Evolutionary conservation across 2,888 invertebrate species (phyloP).

Genomic region (Pyralis farinalis): DNA sequence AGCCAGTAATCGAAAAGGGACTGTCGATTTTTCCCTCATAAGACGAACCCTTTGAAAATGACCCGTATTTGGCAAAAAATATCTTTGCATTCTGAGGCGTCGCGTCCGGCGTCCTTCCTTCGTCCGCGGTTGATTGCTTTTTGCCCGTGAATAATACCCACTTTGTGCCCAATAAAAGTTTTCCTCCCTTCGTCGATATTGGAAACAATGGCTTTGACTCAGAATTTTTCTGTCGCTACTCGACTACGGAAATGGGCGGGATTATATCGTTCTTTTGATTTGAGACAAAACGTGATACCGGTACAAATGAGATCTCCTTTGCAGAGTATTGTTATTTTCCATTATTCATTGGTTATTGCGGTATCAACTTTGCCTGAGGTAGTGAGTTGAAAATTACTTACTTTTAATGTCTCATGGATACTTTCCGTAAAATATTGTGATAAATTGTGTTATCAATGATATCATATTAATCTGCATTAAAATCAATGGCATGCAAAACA

Average conservation of each 20-base stretch:
- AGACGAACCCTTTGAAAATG: slow-evolving; percentile 72
- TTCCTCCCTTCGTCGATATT: slow-evolving; percentile 64
- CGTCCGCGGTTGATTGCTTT: slow-evolving; percentile 63
- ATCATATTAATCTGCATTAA: too few relatives aligned
- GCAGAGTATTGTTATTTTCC: slow-evolving; percentile 27
- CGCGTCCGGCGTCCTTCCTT: slow-evolving; percentile 59
- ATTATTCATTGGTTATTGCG: slow-evolving; percentile 8
- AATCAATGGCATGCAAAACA: too few relatives aligned
- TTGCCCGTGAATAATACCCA: slow-evolving; percentile 73
- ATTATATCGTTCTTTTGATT: slow-evolving; percentile 72
- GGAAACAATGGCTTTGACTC: slow-evolving; percentile 77
- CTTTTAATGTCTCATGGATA: slow-evolving; percentile 1
- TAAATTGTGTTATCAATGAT: too few relatives aligned
- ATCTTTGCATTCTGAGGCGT: slow-evolving; percentile 74
- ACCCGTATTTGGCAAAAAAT: slow-evolving; percentile 70
- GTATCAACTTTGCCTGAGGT: neutral
- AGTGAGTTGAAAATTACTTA: slow-evolving; percentile 5
- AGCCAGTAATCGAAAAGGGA: slow-evolving; percentile 70
- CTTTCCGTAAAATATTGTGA: too few relatives aligned
- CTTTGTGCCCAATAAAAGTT: slow-evolving; percentile 78
- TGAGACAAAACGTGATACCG: slow-evolving; percentile 66
- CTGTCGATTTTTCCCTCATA: slow-evolving; percentile 59
- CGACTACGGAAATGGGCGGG: slow-evolving; percentile 46
- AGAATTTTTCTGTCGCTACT: slow-evolving; percentile 61
- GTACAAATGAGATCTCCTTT: slow-evolving; percentile 49